Percentiles rank a stretch among this genome's conserved stretches.
Conservation (phyloP, 92 coral and sea anemone genomes). For the Umimayanthus chanpuru region DNA sequence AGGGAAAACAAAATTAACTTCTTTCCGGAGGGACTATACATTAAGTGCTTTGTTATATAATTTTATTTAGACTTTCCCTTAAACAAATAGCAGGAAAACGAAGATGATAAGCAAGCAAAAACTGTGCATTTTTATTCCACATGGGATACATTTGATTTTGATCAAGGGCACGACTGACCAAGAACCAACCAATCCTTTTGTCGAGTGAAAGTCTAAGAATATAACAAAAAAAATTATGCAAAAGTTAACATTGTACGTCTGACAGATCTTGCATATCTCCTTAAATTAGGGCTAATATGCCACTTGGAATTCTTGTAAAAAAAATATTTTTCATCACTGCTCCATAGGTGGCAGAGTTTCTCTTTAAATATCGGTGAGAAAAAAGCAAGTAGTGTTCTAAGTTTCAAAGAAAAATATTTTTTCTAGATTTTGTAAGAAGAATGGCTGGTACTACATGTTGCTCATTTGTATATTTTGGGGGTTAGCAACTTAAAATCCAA, state of each 20-base stretch:
- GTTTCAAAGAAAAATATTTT: constrained; percentile 3
- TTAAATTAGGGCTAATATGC: constrained; percentile 6
- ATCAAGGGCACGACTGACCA: constrained; percentile 43
- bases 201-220: constrained; percentile 40
- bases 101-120: constrained; percentile 29
- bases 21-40: no score
- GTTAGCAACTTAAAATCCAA: constrained; percentile 10
- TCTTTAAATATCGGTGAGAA: constrained; percentile 7
- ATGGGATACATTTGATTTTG: constrained; percentile 27
- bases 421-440: constrained; percentile 2
- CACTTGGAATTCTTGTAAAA: constrained; percentile 6
- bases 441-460: constrained; percentile 13
- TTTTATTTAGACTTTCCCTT: constrained; percentile 5
- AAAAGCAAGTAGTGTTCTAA: background rate
- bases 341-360: constrained; percentile 10
- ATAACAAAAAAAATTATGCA: constrained; percentile 25
- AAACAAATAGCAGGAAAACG: constrained; percentile 7
- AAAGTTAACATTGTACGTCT: constrained; percentile 2
- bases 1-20: no score
- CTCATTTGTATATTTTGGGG: constrained; percentile 3
- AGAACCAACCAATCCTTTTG: constrained; percentile 49
- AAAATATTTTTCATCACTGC: constrained; percentile 9
- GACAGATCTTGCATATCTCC: constrained; percentile 13
- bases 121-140: constrained; percentile 43
- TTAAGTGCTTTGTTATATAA: constrained; percentile 5